Percentiles rank a stretch among this genome's conserved stretches.
Conservation (phyloP, 2,797 vertebrate genomes). For the Pterois miles region DNA sequence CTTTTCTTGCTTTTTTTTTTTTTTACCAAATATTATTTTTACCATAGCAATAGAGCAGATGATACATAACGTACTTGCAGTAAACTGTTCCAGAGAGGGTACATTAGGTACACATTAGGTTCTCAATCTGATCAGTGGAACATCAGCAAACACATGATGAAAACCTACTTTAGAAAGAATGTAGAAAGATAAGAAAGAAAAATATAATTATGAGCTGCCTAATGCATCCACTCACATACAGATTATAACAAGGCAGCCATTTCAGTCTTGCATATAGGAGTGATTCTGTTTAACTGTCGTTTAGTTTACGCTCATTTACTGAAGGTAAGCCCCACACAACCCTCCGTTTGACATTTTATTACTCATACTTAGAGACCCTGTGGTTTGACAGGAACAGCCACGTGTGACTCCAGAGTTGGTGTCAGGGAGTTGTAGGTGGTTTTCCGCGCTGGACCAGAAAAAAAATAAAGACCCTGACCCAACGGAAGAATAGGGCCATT, state of each 20-base stretch:
- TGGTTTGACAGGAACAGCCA: constrained; percentile 23
- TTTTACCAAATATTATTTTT: constrained; percentile 26
- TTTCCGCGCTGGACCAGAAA: constrained; percentile 25
- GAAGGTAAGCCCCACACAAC: constrained; percentile 6
- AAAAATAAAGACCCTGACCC: constrained; percentile 4
- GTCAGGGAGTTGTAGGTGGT: constrained; percentile 46
- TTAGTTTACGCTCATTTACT: not conserved
- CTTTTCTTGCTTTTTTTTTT: not conserved
- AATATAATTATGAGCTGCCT: not conserved
- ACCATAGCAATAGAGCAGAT: not conserved
- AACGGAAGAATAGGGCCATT: not conserved
- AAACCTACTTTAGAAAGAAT: not conserved
- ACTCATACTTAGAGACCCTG: constrained; percentile 6
- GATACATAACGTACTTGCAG: not conserved
- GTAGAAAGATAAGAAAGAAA: not conserved
- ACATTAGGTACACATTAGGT: not conserved
- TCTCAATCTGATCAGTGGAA: not conserved
- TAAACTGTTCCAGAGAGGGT: not conserved
- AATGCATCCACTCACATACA: not conserved
- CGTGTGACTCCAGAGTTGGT: constrained; percentile 23
- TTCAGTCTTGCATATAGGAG: not conserved
- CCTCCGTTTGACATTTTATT: not conserved
- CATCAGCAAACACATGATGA: not conserved
- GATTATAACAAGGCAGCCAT: not conserved
- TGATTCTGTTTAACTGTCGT: not conserved